Conservation (phyloP, 2,888 invertebrate species). For the Dione juno region DNA sequence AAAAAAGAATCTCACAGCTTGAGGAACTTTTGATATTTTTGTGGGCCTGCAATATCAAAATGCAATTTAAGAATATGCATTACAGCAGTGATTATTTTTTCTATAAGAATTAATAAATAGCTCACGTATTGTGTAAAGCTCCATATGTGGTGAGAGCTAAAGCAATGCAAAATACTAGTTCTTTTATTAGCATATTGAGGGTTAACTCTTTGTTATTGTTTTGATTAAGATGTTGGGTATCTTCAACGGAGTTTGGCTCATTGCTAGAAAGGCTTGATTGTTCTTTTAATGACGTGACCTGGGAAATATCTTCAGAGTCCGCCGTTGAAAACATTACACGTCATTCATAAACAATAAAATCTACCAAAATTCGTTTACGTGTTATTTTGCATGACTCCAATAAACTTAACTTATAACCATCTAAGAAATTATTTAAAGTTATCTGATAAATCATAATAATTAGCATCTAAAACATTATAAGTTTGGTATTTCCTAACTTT, state of each 20-base stretch:
- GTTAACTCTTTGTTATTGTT: slow-evolving; percentile 70
- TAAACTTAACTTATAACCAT: slow-evolving; percentile 46
- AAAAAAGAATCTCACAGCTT: slow-evolving; percentile 88
- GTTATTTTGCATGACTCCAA: slow-evolving; percentile 60
- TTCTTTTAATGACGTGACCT: slow-evolving; percentile 74
- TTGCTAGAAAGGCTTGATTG: slow-evolving; percentile 68
- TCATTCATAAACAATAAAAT: slow-evolving; percentile 73
- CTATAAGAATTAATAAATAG: slow-evolving; percentile 44
- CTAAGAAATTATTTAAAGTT: slow-evolving; percentile 42
- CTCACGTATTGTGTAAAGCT: slow-evolving; percentile 88
- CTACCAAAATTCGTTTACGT: slow-evolving; percentile 53
- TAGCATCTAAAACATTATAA: slow-evolving; percentile 34
- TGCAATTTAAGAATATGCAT: not conserved
- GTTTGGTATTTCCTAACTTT: not conserved
- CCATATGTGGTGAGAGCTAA: slow-evolving; percentile 87
- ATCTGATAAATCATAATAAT: slow-evolving; percentile 44
- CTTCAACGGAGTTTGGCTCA: slow-evolving; percentile 68
- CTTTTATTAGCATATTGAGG: slow-evolving; percentile 84
- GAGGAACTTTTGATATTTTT: slow-evolving; percentile 73
- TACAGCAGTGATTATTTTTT: not conserved
- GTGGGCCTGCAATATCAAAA: slow-evolving; percentile 60
- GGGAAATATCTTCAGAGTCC: slow-evolving; percentile 75
- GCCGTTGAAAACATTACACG: slow-evolving; percentile 83
- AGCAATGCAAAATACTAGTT: slow-evolving; percentile 85
- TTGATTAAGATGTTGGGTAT: slow-evolving; percentile 64